These are phyloP conservation scores for Drosophila paracracens DNA, from an alignment of 2,888 invertebrate species.

Conservation along the genomic window DNA sequence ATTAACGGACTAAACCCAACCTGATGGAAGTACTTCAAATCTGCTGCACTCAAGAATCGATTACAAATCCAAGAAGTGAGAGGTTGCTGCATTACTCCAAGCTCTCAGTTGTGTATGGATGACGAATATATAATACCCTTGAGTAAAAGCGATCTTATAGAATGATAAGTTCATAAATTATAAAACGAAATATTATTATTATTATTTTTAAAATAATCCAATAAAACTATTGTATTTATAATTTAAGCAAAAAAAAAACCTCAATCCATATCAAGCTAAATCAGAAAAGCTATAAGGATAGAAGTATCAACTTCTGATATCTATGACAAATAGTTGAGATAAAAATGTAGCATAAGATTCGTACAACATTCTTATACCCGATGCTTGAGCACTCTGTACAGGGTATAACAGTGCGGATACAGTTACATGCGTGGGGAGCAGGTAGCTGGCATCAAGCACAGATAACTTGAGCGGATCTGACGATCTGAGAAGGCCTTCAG, in stretches of 20 bases:
- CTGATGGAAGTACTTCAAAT: conserved; percentile 31
- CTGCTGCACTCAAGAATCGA: conserved; percentile 24
- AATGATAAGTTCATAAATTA: background rate
- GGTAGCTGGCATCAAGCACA: conserved; percentile 13
- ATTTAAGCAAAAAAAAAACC: background rate
- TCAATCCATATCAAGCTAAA: background rate
- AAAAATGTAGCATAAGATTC: background rate
- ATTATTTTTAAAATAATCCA: background rate
- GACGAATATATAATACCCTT: conserved; percentile 13
- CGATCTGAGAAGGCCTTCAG: conserved; percentile 55
- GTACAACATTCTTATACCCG: background rate
- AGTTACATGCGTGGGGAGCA: conserved; percentile 17
- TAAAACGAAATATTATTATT: too few relatives aligned
- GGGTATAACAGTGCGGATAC: conserved; percentile 26
- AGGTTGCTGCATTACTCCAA: conserved; percentile 19
- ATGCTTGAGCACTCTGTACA: background rate
- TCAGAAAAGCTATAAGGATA: background rate
- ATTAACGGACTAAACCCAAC: conserved; percentile 13
- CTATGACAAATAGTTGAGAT: background rate
- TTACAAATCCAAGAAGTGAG: conserved; percentile 23
- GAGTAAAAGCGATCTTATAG: background rate
- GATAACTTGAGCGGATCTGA: conserved; percentile 24
- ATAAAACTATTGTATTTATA: background rate
- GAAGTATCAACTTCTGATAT: background rate
- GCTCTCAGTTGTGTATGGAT: background rate